phyloP scores from a whole-genome alignment of 2,888 invertebrate species.

The Caenorhabditis macrosperma region DNA sequence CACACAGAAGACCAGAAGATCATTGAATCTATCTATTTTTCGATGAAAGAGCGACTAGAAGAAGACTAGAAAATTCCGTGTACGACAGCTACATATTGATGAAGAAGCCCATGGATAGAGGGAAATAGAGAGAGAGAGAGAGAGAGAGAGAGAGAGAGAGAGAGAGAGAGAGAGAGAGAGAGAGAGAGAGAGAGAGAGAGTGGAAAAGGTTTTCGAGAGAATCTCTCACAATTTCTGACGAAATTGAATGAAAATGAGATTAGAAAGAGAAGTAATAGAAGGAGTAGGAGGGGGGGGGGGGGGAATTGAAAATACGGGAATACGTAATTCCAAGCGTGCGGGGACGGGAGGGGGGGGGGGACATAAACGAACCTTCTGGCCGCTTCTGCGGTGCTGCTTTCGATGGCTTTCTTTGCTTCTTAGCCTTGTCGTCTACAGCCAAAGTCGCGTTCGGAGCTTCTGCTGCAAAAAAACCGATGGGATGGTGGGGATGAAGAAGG shows the following conservation, averaged over 20 bases:
- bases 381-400: slow-evolving; percentile 47
- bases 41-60: slow-evolving; percentile 7
- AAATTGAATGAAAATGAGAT: slow-evolving; percentile 1
- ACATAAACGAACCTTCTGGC: slow-evolving; percentile 44
- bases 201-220: no score
- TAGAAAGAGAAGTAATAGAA: not conserved
- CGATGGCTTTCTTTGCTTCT: slow-evolving; percentile 49
- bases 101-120: not conserved
- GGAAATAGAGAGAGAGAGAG: no score
- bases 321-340: not conserved
- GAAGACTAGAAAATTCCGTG: not conserved
- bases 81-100: not conserved
- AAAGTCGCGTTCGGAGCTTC: slow-evolving; percentile 26
- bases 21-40: not conserved
- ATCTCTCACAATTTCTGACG: not conserved
- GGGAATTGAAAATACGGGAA: no score
- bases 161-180: no score
- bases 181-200: no score
- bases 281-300: no score
- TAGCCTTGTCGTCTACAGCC: slow-evolving; percentile 38
- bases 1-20: slow-evolving; percentile 23
- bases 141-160: no score
- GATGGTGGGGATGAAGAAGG: not conserved
- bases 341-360: not conserved
- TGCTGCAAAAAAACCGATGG: slow-evolving; percentile 26